Conservation (phyloP, 2,888 invertebrate species). For the Melanophora roralis region DNA sequence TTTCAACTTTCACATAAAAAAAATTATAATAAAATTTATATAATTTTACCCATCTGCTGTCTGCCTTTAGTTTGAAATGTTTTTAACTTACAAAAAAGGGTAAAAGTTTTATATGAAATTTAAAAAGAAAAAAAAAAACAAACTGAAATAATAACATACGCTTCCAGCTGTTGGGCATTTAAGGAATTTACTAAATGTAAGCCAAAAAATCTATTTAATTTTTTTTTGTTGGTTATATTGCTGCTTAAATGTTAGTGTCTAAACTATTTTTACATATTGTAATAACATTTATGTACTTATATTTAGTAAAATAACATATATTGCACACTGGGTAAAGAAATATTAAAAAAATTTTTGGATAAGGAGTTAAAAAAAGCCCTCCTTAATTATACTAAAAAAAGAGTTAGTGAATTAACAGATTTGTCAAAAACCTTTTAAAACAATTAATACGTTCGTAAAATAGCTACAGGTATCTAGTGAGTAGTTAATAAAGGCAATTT, state of each 20-base stretch:
- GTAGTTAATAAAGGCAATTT: too few relatives aligned
- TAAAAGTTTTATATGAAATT: background rate
- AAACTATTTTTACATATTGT: conserved; percentile 29
- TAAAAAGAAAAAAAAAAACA: background rate
- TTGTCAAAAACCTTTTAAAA: too few relatives aligned
- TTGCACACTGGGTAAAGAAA: too few relatives aligned
- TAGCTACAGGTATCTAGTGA: too few relatives aligned
- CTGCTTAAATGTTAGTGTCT: background rate
- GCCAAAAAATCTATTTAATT: conserved; percentile 19
- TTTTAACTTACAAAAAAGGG: background rate
- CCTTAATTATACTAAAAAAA: too few relatives aligned
- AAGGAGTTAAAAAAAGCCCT: too few relatives aligned
- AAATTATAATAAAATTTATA: background rate
- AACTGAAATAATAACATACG: background rate
- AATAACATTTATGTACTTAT: conserved; percentile 20
- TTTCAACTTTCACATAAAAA: conserved; percentile 8
- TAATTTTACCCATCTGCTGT: conserved; percentile 47
- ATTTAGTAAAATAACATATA: background rate
- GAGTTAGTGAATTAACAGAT: too few relatives aligned
- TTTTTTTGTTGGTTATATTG: background rate
- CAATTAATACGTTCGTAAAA: too few relatives aligned
- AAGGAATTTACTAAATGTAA: conserved; percentile 23
- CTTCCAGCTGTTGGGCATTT: conserved; percentile 39
- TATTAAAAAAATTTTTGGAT: too few relatives aligned
- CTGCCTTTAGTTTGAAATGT: conserved; percentile 42